These are phyloP conservation scores for Daktulosphaira vitifoliae DNA, from an alignment of 1,140 invertebrate genomes.

Conservation along the genomic window DNA sequence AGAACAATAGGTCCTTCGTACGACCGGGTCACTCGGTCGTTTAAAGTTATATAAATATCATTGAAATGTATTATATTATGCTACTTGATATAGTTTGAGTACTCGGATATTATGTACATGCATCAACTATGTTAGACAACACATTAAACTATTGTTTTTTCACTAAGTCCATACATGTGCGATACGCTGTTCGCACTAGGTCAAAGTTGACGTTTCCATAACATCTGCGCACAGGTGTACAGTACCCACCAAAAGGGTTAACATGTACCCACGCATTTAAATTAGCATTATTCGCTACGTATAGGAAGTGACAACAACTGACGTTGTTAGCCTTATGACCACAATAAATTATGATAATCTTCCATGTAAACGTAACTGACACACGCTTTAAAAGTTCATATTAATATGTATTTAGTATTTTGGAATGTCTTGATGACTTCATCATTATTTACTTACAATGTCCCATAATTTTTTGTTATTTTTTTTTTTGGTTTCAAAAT, in stretches of 20 bases:
- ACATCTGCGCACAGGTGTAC: slow-evolving; percentile 17
- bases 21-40: no score
- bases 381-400: background rate
- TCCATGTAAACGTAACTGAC: slow-evolving; percentile 15
- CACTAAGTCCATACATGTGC: background rate
- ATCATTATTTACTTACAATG: no score
- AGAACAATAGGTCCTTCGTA: background rate
- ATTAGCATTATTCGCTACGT: background rate
- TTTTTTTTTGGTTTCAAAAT: no score
- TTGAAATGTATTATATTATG: no score
- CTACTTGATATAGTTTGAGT: no score
- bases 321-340: background rate
- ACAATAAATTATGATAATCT: slow-evolving; percentile 29
- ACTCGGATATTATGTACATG: no score
- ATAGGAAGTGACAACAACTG: slow-evolving; percentile 15
- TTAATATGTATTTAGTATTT: background rate
- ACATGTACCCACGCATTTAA: background rate
- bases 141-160: background rate
- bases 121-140: no score
- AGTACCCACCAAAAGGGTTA: background rate
- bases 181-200: background rate
- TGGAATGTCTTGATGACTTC: no score
- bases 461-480: no score
- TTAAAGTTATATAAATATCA: no score
- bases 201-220: slow-evolving; percentile 17